Conservation (phyloP, 53 echinoderm and acorn worm genomes). For the Holothuria scabra region DNA sequence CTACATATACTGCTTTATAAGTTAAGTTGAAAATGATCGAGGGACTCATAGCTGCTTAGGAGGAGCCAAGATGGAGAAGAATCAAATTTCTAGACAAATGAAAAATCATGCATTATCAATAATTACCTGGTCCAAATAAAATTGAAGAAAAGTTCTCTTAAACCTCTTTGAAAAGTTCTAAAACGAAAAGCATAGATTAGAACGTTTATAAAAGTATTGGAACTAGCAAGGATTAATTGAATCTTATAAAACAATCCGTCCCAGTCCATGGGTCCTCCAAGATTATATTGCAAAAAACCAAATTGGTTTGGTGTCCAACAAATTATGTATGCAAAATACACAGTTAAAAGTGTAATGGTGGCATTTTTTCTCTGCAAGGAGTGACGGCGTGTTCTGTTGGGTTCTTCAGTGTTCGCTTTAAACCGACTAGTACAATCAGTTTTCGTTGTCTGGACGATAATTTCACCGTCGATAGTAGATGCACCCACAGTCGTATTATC, state of each 20-base stretch:
- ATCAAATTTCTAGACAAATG: too few relatives aligned
- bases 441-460: background rate
- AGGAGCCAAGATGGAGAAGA: too few relatives aligned
- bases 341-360: conserved; percentile 72
- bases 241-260: conserved; percentile 29
- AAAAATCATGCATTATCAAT: too few relatives aligned
- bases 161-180: conserved; percentile 60
- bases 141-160: conserved; percentile 29
- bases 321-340: conserved; percentile 72
- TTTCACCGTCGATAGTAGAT: too few relatives aligned
- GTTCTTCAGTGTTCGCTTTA: conserved; percentile 55
- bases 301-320: conserved; percentile 84
- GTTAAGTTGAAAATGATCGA: too few relatives aligned
- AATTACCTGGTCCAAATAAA: background rate
- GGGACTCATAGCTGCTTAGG: too few relatives aligned
- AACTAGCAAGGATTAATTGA: conserved; percentile 60
- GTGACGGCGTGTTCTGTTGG: conserved; percentile 55
- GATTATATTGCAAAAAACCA: conserved; percentile 70
- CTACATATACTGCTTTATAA: too few relatives aligned
- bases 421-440: conserved; percentile 22
- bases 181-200: conserved; percentile 74
- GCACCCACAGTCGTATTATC: conserved; percentile 38
- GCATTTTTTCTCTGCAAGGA: conserved; percentile 65
- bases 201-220: conserved; percentile 74
- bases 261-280: conserved; percentile 59